Conservation (phyloP, 2,888 invertebrate species). For the Cistogaster globosa region DNA sequence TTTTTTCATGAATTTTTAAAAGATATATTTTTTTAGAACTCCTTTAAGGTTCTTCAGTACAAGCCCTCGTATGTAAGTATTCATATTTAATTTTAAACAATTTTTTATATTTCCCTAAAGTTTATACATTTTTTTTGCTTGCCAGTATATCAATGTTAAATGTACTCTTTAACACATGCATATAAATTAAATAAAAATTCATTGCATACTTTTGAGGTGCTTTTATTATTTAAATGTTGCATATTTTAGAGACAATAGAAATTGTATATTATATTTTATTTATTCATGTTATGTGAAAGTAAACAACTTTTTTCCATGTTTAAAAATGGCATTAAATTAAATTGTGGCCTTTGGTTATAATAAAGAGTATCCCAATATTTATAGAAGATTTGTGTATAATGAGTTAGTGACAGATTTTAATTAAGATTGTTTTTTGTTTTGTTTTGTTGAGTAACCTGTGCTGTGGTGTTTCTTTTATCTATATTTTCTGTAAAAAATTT, state of each 20-base stretch:
- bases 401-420: too few species aligned
- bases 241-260: conserved; percentile 59
- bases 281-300: conserved; percentile 57
- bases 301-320: conserved; percentile 36
- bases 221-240: conserved; percentile 71
- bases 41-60: too few species aligned
- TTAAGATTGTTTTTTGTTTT: too few species aligned
- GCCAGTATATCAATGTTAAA: conserved; percentile 32
- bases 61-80: neutral
- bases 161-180: conserved; percentile 18
- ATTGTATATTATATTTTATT: conserved; percentile 44
- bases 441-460: too few species aligned
- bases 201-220: conserved; percentile 72
- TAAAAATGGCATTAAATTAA: conserved; percentile 62
- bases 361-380: too few species aligned
- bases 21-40: too few species aligned
- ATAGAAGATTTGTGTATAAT: too few species aligned
- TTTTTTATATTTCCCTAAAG: neutral
- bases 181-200: conserved; percentile 62
- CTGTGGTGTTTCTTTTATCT: too few species aligned
- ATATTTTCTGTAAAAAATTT: too few species aligned
- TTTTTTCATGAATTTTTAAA: too few species aligned
- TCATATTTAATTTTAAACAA: neutral
- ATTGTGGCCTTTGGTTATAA: conserved; percentile 55
- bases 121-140: conserved; percentile 12